Evolutionary conservation across 2,113 vertebrate genomes (phyloP).

Genomic region (Aleadryas rufinucha): DNA sequence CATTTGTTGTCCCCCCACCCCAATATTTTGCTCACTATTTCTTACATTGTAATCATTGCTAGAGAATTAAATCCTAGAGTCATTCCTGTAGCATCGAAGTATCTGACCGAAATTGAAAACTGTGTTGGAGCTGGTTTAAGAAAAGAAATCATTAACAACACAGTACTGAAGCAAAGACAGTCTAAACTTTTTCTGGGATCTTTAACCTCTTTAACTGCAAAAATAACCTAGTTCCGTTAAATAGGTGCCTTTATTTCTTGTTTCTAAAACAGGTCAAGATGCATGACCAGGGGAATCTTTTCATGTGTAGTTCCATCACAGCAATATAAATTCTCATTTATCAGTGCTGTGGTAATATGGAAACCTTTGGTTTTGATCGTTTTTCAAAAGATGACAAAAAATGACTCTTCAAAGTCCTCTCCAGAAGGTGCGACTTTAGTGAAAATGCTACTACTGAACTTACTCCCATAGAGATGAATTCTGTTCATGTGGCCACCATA

Average conservation of each 20-base stretch:
- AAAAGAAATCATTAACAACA: conserved; percentile 1
- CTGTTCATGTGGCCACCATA: neutral
- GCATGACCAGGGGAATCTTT: conserved; percentile 14
- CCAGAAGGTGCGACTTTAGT: conserved; percentile 45
- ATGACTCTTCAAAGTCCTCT: conserved; percentile 41
- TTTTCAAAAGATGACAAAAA: conserved; percentile 47
- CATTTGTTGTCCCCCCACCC: accelerated
- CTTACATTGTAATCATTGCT: neutral
- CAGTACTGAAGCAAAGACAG: neutral
- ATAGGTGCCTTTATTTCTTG: conserved; percentile 14
- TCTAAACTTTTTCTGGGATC: conserved; percentile 3
- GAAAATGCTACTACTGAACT: conserved; percentile 26
- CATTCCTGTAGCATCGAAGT: neutral
- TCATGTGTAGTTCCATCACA: conserved; percentile 37
- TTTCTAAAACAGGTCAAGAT: conserved; percentile 49
- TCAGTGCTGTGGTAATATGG: neutral
- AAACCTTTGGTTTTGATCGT: conserved; percentile 47
- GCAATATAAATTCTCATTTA: conserved; percentile 38
- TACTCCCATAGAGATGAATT: conserved; percentile 39
- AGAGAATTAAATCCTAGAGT: conserved; percentile 4
- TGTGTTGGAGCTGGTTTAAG: neutral
- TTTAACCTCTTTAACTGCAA: conserved; percentile 17
- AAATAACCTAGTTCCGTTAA: conserved; percentile 29
- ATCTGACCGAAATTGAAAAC: conserved; percentile 1
- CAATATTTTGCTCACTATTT: neutral